Conservation (phyloP, 2,797 vertebrate species). For the Rousettus madagascariensis region DNA sequence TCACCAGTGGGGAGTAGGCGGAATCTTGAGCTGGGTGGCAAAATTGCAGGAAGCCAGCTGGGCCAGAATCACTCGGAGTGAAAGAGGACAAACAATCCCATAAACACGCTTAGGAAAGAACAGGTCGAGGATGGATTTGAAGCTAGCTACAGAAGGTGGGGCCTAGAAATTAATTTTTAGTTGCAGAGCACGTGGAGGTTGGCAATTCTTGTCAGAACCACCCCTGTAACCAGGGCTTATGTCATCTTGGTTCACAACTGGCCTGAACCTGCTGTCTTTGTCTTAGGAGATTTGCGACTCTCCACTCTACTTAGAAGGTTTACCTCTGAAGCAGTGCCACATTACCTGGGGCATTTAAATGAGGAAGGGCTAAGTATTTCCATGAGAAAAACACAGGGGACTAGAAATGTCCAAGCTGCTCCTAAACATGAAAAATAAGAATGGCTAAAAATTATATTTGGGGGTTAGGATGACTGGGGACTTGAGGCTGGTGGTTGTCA, state of each 20-base stretch:
- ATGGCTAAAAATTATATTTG: neutral
- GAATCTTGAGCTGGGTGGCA: neutral
- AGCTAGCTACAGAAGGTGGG: neutral
- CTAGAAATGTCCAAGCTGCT: neutral
- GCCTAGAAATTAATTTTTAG: neutral
- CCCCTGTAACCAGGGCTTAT: neutral
- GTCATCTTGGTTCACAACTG: neutral
- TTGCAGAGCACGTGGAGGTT: neutral
- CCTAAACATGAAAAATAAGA: neutral
- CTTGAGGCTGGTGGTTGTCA: neutral
- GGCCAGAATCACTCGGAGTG: neutral
- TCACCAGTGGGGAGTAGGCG: neutral
- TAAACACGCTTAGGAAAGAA: neutral
- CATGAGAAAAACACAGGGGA: constrained; percentile 1
- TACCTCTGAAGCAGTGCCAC: neutral
- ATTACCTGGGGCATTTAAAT: neutral
- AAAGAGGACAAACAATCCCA: neutral
- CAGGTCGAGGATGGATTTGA: neutral
- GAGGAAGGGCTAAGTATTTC: neutral
- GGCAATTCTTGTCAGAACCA: neutral
- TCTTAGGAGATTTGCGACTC: neutral
- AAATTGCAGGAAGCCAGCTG: neutral
- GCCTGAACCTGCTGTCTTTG: neutral
- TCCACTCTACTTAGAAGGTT: neutral
- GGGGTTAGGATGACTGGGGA: neutral